These are phyloP conservation scores for Magallana nippona DNA, from an alignment of 2,888 invertebrate genomes.

Conservation along the genomic window DNA sequence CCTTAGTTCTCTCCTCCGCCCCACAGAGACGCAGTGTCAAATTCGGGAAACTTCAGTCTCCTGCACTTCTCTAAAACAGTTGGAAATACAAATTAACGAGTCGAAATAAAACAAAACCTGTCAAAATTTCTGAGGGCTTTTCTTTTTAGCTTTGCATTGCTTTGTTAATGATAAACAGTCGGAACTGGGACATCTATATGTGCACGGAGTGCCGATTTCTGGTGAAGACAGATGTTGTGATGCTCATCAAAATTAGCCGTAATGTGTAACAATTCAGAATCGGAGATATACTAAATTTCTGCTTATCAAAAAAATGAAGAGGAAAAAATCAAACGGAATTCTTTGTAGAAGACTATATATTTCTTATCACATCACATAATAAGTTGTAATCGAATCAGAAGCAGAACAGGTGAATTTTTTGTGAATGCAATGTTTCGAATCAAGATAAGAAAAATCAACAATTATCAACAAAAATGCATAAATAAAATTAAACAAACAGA, in stretches of 20 bases:
- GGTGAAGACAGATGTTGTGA: constrained; percentile 17
- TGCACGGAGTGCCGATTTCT: neutral
- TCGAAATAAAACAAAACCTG: constrained; percentile 22
- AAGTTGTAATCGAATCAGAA: constrained; percentile 27
- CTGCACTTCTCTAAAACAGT: constrained; percentile 25
- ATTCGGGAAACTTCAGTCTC: constrained; percentile 28
- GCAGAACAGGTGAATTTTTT: constrained; percentile 26
- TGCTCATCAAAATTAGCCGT: neutral
- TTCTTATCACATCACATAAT: constrained; percentile 29
- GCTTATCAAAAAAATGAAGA: constrained; percentile 30
- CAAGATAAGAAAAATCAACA: constrained; percentile 24
- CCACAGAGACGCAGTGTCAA: constrained; percentile 22
- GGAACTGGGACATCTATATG: constrained; percentile 22
- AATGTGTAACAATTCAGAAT: constrained; percentile 8
- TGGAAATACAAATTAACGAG: constrained; percentile 32
- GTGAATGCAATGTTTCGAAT: constrained; percentile 23
- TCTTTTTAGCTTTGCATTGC: neutral
- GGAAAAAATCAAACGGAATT: constrained; percentile 21
- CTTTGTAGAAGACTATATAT: constrained; percentile 27
- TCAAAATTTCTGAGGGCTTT: constrained; percentile 14
- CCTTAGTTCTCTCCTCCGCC: neutral
- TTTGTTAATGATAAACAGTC: constrained; percentile 27
- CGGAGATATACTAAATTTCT: constrained; percentile 10
- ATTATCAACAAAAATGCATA: constrained; percentile 30
- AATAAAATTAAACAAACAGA: constrained; percentile 30